A percentile compares a stretch with the other conserved stretches of the same genome.
These are phyloP conservation scores for Hirtodrosophila trivittata DNA, from an alignment of 2,888 invertebrate species.

Conservation along the genomic window DNA sequence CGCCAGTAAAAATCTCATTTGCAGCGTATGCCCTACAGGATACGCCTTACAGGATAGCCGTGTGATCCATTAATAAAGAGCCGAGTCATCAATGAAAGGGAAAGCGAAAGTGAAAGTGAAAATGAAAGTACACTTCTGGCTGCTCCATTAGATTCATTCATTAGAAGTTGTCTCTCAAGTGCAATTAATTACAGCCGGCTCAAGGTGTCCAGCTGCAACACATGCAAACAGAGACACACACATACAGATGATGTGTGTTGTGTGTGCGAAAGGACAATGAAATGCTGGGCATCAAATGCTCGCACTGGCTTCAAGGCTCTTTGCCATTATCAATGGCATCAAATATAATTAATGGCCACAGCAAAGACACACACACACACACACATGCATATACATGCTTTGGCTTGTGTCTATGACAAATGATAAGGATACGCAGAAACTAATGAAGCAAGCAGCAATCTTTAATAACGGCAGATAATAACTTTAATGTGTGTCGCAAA, in stretches of 20 bases:
- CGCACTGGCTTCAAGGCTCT: not conserved
- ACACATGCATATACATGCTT: constrained; percentile 4
- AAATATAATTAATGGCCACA: constrained; percentile 61
- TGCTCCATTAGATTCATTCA: constrained; percentile 36
- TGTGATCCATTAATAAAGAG: constrained; percentile 30
- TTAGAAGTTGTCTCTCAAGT: constrained; percentile 11
- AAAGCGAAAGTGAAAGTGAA: too few species aligned
- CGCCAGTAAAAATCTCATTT: constrained; percentile 7
- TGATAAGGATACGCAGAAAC: constrained; percentile 46
- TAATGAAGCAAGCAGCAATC: constrained; percentile 39
- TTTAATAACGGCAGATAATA: constrained; percentile 34
- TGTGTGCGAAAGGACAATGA: not conserved
- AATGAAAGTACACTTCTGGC: constrained; percentile 9
- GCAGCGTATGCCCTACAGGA: not conserved
- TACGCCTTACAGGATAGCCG: not conserved
- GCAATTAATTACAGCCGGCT: constrained; percentile 36
- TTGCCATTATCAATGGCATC: constrained; percentile 44
- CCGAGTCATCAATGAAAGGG: constrained; percentile 28
- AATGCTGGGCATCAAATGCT: constrained; percentile 18
- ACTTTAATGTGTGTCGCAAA: constrained; percentile 31
- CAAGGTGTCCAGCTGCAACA: constrained; percentile 9
- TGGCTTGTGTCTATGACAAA: constrained; percentile 50
- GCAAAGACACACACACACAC: constrained; percentile 7
- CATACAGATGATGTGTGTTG: not conserved
- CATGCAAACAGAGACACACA: not conserved